Evolutionary conservation across 2,888 invertebrate species (phyloP).

Genomic region (Anorthoa munda): DNA sequence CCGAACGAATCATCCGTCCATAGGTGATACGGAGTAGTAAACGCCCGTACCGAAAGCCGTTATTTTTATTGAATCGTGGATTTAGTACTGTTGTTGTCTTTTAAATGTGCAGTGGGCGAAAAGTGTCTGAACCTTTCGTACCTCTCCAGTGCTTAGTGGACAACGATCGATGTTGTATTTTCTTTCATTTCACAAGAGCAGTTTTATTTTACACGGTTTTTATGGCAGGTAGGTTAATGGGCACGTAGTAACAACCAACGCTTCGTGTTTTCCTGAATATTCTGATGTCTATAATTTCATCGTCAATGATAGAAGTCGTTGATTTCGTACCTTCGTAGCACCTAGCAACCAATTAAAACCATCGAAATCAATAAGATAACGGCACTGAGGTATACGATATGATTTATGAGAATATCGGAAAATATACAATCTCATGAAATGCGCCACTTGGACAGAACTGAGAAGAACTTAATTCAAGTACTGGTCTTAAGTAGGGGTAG

Average conservation of each 20-base stretch:
- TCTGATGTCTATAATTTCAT: constrained; percentile 1
- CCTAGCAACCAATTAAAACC: neutral
- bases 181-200: neutral
- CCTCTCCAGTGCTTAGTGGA: neutral
- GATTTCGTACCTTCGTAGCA: neutral
- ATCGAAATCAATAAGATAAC: constrained; percentile 18
- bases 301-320: neutral
- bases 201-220: neutral
- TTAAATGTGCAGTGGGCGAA: neutral
- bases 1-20: too few relatives aligned
- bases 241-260: too few relatives aligned
- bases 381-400: constrained; percentile 1
- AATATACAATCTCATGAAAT: neutral
- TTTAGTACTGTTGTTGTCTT: neutral
- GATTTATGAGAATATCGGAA: neutral
- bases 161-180: neutral
- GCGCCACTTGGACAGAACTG: neutral
- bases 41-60: too few relatives aligned
- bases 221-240: neutral
- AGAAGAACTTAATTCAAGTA: neutral
- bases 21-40: too few relatives aligned
- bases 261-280: neutral
- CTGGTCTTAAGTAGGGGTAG: too few relatives aligned
- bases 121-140: neutral
- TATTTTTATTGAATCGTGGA: neutral